Conservation (phyloP, 2,888 invertebrate genomes). For the Hartigia nigra region DNA sequence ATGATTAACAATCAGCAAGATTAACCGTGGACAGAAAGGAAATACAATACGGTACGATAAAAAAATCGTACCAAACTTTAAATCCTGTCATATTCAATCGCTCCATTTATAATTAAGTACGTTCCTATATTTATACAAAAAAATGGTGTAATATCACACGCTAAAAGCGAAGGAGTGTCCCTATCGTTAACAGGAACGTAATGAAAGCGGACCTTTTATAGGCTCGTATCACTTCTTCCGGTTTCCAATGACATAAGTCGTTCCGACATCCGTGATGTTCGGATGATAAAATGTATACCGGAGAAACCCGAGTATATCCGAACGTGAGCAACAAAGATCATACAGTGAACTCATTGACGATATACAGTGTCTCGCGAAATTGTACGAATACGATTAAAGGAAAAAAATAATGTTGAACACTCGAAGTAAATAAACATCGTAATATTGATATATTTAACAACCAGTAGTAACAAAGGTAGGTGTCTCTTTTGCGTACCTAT, state of each 20-base stretch:
- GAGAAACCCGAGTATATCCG: not conserved
- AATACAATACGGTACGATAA: too few relatives aligned
- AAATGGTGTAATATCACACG: not conserved
- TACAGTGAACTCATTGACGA: not conserved
- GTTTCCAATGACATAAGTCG: conserved; percentile 7
- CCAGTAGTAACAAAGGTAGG: conserved; percentile 60
- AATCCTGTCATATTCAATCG: too few relatives aligned
- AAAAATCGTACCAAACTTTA: too few relatives aligned
- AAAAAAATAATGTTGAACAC: not conserved
- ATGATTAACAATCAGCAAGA: too few relatives aligned
- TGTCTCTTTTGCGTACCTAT: conserved; percentile 50
- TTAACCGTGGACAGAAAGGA: too few relatives aligned
- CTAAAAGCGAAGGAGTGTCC: not conserved
- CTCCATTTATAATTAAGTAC: too few relatives aligned
- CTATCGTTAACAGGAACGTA: not conserved
- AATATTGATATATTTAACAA: conserved; percentile 55
- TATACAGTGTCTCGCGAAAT: too few relatives aligned
- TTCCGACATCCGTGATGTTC: not conserved
- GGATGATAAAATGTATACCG: not conserved
- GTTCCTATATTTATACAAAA: not conserved
- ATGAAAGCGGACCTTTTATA: not conserved
- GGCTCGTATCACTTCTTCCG: not conserved
- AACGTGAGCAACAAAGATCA: not conserved
- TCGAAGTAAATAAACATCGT: conserved; percentile 29
- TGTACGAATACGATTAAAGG: too few relatives aligned